Evolutionary conservation across 2,113 vertebrate genomes (phyloP).

Genomic region (Cottus gobio): DNA sequence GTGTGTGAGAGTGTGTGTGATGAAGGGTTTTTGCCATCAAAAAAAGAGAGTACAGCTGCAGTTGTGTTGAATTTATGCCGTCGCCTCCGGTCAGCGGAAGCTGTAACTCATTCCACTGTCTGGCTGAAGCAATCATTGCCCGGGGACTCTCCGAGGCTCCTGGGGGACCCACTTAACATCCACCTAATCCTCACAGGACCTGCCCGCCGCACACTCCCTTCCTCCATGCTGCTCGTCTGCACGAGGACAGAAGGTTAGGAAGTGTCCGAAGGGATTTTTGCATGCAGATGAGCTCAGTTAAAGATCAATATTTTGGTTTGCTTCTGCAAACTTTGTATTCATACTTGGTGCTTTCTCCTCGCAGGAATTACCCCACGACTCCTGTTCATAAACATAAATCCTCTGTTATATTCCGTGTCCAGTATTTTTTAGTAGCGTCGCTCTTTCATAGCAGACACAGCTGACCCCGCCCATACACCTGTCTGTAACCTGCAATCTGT

Average conservation of each 20-base stretch:
- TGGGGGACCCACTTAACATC: conserved; percentile 47
- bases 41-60: conserved; percentile 41
- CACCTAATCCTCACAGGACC: conserved; percentile 50
- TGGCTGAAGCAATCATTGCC: conserved; percentile 61
- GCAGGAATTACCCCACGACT: not conserved
- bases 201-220: conserved; percentile 3
- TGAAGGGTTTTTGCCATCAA: conserved; percentile 50
- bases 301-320: conserved; percentile 16
- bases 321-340: not conserved
- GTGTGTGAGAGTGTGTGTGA: conserved; percentile 14
- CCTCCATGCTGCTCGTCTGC: conserved; percentile 2
- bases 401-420: not conserved
- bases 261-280: conserved; percentile 44
- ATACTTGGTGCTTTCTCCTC: not conserved
- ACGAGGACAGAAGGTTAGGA: conserved; percentile 13
- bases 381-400: not conserved
- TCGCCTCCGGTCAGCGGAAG: conserved; percentile 52
- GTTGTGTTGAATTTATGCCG: conserved; percentile 42
- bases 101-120: conserved; percentile 56
- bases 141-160: conserved; percentile 41
- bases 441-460: not conserved
- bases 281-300: conserved; percentile 49
- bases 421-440: not conserved
- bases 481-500: not conserved
- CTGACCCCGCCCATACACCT: not conserved